These are phyloP conservation scores for Pseudomyrmex flavicornis DNA, from an alignment of 1,140 invertebrate genomes.

Conservation along the genomic window DNA sequence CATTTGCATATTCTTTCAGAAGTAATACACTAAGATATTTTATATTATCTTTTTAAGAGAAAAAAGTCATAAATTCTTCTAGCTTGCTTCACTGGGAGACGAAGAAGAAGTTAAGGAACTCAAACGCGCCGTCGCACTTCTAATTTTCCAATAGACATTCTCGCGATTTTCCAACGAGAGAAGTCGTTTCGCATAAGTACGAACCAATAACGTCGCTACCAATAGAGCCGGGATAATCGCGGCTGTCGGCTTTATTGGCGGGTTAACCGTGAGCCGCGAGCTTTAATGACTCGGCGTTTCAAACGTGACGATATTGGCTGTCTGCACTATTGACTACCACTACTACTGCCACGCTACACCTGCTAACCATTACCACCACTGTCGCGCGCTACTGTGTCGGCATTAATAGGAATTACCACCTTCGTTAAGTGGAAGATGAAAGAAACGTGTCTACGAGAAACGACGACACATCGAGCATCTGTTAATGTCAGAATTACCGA, in stretches of 20 bases:
- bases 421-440: conserved; percentile 21
- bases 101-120: neutral
- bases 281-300: conserved; percentile 70
- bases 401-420: conserved; percentile 61
- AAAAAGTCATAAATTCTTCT: neutral
- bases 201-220: conserved; percentile 21
- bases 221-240: conserved; percentile 58
- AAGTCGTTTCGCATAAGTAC: conserved; percentile 35
- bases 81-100: neutral
- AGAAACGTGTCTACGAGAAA: conserved; percentile 10
- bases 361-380: conserved; percentile 9
- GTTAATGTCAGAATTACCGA: neutral
- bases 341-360: neutral
- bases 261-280: conserved; percentile 66
- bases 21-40: neutral
- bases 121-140: neutral
- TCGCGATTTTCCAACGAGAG: neutral
- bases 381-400: neutral
- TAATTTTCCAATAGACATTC: conserved; percentile 2
- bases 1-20: too few relatives aligned
- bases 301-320: conserved; percentile 61
- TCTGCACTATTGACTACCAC: conserved; percentile 62
- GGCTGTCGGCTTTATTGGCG: conserved; percentile 64
- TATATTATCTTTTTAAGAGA: neutral
- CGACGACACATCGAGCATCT: neutral